Conservation (phyloP, 2,888 invertebrate genomes). For the Nemapogon koenigi region DNA sequence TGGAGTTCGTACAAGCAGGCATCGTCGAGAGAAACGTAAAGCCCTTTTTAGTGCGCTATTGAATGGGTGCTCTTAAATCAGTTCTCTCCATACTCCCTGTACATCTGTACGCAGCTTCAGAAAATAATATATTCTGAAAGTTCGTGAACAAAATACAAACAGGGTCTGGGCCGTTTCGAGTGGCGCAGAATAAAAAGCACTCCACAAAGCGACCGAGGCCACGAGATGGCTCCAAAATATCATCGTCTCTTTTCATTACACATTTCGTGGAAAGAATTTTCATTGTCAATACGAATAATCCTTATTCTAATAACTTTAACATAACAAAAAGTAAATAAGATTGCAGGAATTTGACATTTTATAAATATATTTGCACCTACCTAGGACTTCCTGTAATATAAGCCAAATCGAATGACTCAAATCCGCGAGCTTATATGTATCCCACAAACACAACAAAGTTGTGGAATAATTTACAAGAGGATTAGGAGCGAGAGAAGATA, state of each 20-base stretch:
- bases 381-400: too few species aligned
- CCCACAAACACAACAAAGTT: conserved; percentile 38
- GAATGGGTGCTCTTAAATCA: conserved; percentile 49
- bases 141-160: conserved; percentile 59
- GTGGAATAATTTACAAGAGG: conserved; percentile 42
- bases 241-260: neutral
- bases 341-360: too few species aligned
- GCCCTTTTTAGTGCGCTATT: conserved; percentile 36
- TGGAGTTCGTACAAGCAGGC: too few species aligned
- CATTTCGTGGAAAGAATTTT: too few species aligned
- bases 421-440: too few species aligned
- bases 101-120: conserved; percentile 39
- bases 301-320: too few species aligned
- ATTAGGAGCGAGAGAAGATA: conserved; percentile 42
- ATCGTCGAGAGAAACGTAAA: conserved; percentile 15
- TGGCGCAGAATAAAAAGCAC: conserved; percentile 38
- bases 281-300: too few species aligned
- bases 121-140: conserved; percentile 55
- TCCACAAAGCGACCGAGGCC: conserved; percentile 37
- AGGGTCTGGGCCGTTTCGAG: conserved; percentile 35
- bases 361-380: too few species aligned
- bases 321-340: too few species aligned
- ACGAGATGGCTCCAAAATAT: conserved; percentile 27
- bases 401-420: too few species aligned
- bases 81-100: conserved; percentile 43